Evolutionary conservation across 64 coral and sea anemone genomes (phyloP), one percentile per base, ranked within the genome.

Genomic region (Hydrozoanthus tunicans): DNA sequence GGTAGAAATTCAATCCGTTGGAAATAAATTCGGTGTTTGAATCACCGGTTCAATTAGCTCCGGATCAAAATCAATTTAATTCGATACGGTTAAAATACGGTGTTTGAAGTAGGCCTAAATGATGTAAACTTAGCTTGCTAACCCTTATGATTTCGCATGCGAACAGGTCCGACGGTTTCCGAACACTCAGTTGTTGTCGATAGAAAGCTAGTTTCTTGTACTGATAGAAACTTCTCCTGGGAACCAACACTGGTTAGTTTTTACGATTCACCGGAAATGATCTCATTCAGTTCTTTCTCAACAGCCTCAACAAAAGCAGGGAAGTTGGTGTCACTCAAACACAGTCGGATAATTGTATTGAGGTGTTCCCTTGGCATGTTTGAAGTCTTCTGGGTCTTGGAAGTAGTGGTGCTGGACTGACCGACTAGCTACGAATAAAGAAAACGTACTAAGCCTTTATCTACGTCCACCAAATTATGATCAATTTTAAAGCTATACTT

Each of bases 261-360:
- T 65, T 43, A 43, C 32, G 32, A 24, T 43, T 65, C 61, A 11
- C 76, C 84, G 10, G 81, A 86, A 58, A 56, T 81, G 58, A 95
- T 79, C 32, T 93, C 51, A 43, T 74, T 10, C 3, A 99, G 94
- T 58, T 95, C 97, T 3, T 81, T 69, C 66, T 99, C 97, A 55
- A 99, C 97, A 54, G 89, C 79, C 13, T 94, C 94, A 14, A 99
- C 97, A 74, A 99, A 99, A 12, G 79, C 73, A 60, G 97, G 97
- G 68, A 98, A 98, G 23, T 95, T 95, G 59, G 77, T 86, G 81
- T 98, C 96, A 6, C 93, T 93, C 43, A 98, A 65, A 59, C 96
- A 98, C 5, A 98, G 80, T 43, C 94, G 63, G 43, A 98, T 82
- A 13, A 98, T 64, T 3, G 90, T 62, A 64, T 78, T 88, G 3